A percentile compares a stretch with the other conserved stretches of the same genome.
These are phyloP conservation scores for Jacana jacana DNA, from an alignment of 2,113 vertebrate species.

Conservation along the genomic window DNA sequence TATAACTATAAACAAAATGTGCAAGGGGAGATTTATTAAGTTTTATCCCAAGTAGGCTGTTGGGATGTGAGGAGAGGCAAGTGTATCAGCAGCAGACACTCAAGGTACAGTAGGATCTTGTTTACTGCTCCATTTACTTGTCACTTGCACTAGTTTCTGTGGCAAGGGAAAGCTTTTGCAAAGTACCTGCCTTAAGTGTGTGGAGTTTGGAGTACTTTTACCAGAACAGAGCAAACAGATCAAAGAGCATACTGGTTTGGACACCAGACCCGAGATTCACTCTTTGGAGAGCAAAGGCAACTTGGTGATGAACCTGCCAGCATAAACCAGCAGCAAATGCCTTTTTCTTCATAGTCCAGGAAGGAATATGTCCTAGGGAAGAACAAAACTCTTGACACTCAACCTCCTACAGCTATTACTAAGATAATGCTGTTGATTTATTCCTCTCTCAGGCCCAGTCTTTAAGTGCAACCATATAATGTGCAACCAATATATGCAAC, in stretches of 20 bases:
- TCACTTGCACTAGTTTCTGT: neutral
- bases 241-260: neutral
- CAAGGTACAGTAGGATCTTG: neutral
- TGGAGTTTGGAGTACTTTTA: neutral
- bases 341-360: neutral
- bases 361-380: neutral
- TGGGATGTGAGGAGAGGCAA: neutral
- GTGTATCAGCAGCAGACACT: neutral
- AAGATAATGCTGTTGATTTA: neutral
- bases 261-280: neutral
- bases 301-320: neutral
- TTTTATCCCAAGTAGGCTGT: neutral
- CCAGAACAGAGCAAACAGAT: neutral
- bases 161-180: neutral
- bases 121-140: neutral
- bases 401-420: neutral
- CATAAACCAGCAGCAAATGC: neutral
- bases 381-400: neutral
- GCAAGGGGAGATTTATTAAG: neutral
- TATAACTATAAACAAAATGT: neutral
- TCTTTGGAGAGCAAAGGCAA: neutral
- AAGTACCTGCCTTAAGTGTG: accelerated
- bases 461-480: neutral
- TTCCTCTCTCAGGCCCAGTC: neutral
- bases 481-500: neutral